Evolutionary conservation across 2,797 vertebrate genomes (phyloP).

Genomic region (Microtus californicus): DNA sequence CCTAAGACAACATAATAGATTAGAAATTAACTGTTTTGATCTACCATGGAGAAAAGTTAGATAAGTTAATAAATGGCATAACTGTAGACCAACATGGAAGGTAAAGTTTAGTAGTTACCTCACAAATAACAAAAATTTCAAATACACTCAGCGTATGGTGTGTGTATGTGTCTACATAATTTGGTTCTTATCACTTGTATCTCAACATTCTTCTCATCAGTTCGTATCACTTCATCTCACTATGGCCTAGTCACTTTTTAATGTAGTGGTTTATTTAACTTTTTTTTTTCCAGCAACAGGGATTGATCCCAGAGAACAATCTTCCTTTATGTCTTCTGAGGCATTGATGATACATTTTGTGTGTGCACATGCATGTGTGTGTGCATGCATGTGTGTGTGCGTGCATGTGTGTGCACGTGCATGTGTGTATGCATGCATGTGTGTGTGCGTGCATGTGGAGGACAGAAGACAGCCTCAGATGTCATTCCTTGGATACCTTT

Average conservation of each 20-base stretch:
- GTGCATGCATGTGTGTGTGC: neutral
- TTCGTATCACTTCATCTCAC: neutral
- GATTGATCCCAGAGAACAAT: neutral
- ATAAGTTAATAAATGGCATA: neutral
- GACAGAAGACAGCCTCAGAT: neutral
- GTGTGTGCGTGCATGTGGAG: neutral
- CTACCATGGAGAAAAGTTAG: neutral
- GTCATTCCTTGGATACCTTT: no score
- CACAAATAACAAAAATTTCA: slow-evolving; percentile 7
- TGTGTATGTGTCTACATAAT: neutral
- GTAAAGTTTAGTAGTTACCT: neutral
- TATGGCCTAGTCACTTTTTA: neutral
- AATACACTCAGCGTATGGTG: neutral
- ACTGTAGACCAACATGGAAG: neutral
- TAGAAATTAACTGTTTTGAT: slow-evolving; percentile 27
- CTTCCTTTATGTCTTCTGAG: neutral
- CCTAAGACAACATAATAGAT: neutral
- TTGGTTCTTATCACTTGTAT: neutral
- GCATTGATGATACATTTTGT: neutral
- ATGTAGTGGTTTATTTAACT: neutral
- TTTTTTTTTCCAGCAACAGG: neutral
- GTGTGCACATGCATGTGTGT: neutral
- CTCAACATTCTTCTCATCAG: neutral
- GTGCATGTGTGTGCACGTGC: neutral
- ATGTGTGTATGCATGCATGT: neutral